Conservation (phyloP, 2,113 vertebrate genomes). For the Ictidomys tridecemlineatus region DNA sequence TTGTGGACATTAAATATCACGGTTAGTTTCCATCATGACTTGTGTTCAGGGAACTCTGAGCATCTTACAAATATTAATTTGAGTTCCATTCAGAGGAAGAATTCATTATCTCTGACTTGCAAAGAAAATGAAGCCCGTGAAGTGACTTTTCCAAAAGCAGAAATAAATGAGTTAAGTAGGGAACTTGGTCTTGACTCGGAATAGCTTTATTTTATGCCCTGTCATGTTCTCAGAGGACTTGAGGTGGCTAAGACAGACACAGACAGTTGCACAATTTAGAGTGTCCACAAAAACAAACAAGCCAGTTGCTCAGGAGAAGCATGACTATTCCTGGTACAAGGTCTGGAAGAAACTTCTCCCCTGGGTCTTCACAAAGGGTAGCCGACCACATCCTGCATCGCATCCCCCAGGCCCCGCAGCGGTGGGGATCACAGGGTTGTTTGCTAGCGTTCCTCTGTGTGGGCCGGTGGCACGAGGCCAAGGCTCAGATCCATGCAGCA, state of each 20-base stretch:
- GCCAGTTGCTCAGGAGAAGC: constrained; percentile 75
- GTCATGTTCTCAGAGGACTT: constrained; percentile 56
- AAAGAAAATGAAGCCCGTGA: constrained; percentile 45
- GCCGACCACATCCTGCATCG: constrained; percentile 80
- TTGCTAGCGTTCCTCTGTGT: constrained; percentile 46
- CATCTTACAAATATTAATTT: constrained; percentile 59
- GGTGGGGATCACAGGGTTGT: neutral
- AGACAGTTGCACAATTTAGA: constrained; percentile 74
- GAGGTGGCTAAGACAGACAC: constrained; percentile 75
- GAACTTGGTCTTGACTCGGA: constrained; percentile 26
- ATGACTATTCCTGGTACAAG: constrained; percentile 67
- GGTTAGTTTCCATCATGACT: constrained; percentile 44
- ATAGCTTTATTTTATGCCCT: constrained; percentile 65
- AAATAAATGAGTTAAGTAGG: constrained; percentile 70
- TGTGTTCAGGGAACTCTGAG: neutral
- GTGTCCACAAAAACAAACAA: constrained; percentile 76
- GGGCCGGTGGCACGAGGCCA: constrained; percentile 69
- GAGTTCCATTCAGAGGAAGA: constrained; percentile 39
- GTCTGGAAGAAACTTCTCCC: constrained; percentile 73
- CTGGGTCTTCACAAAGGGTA: constrained; percentile 67
- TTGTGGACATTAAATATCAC: constrained; percentile 50
- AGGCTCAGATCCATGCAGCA: constrained; percentile 68
- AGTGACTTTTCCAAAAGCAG: constrained; percentile 63
- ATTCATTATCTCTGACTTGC: constrained; percentile 42
- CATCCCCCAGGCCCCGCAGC: constrained; percentile 36